Base-by-base conservation (phyloP, 1,140 invertebrate species). In the Leptinotarsa lineolata region DNA sequence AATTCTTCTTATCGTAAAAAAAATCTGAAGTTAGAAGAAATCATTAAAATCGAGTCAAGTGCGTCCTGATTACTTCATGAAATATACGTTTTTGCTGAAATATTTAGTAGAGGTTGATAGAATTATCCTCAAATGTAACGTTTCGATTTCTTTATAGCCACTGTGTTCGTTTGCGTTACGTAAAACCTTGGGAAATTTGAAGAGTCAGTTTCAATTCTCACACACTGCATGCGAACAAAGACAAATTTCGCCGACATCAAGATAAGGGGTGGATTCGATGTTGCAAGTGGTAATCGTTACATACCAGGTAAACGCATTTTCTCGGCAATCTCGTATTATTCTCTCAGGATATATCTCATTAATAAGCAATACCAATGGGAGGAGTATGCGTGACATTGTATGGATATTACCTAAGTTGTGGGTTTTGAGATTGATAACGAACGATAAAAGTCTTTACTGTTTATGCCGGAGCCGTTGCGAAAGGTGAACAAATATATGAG, bases 341-440 rank as follows among this genome's bases (percentile, higher is more conserved):
- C 72, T 73, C 69, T 61, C 68, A 71, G 74, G 58, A 59, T 67
- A 76, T 73, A 73, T 79, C 76, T 75, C 76, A 79, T 79, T 79
- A 79, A 78, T 79, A 79, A 79, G 76, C 74, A 79, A 79, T 79
- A 70, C 73, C 78, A 78, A 78, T 79, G 78, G 48, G 48, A 54
- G 76, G 30, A 74, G 68, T 66, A 76, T 79, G 78, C 78, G 78
- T 79, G 78, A 79, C 78, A 79, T 79, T 79, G 78, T 79, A 79
- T 79, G 78, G 78, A 79, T 79, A 79, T 79, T 79, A 79, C 72
- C 72, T 69, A 69, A 69, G 68, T 30, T 69, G 68, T 69, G 24
- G 68, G 46, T 22, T 48, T 24, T 15, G 74, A 78, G 76, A 78
- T 79, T 76, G 78, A 79, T 79, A 79, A 79, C 75, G 72, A 67